Conservation (phyloP, 2,888 invertebrate species). For the Barypeithes pellucidus region DNA sequence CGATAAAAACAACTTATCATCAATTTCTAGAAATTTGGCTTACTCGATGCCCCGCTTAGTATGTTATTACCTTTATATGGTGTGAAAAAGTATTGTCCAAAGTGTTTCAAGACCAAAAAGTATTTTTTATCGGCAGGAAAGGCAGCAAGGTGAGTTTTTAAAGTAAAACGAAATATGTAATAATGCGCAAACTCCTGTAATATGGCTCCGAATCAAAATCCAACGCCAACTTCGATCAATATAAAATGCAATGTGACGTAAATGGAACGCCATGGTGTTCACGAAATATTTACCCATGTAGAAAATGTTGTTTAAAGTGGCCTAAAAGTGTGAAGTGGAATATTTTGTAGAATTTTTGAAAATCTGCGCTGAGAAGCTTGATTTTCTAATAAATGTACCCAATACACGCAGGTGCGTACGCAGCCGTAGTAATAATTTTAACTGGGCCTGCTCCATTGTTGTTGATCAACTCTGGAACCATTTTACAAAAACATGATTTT, state of each 20-base stretch:
- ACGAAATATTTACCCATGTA: conserved; percentile 65
- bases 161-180: conserved; percentile 11
- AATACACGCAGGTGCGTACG: conserved; percentile 96
- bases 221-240: conserved; percentile 76
- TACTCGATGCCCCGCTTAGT: not conserved
- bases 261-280: conserved; percentile 67
- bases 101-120: not conserved
- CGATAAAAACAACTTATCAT: conserved; percentile 13
- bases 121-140: conserved; percentile 1
- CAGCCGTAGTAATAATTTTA: conserved; percentile 91
- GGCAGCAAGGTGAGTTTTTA: conserved; percentile 9
- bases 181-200: conserved; percentile 81
- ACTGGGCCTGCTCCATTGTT: conserved; percentile 86
- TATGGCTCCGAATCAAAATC: conserved; percentile 77
- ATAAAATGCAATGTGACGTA: conserved; percentile 69
- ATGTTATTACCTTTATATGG: conserved; percentile 4
- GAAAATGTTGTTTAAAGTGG: conserved; percentile 66
- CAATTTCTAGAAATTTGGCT: conserved; percentile 9
- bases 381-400: conserved; percentile 71
- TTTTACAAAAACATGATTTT: conserved; percentile 46
- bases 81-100: not conserved
- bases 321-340: conserved; percentile 49
- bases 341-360: conserved; percentile 60
- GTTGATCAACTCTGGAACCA: conserved; percentile 43
- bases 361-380: conserved; percentile 69